A percentile compares a stretch with the other conserved stretches of the same genome.
Evolutionary conservation across 2,888 invertebrate species (phyloP).

Genomic region (Leucoma salicis): DNA sequence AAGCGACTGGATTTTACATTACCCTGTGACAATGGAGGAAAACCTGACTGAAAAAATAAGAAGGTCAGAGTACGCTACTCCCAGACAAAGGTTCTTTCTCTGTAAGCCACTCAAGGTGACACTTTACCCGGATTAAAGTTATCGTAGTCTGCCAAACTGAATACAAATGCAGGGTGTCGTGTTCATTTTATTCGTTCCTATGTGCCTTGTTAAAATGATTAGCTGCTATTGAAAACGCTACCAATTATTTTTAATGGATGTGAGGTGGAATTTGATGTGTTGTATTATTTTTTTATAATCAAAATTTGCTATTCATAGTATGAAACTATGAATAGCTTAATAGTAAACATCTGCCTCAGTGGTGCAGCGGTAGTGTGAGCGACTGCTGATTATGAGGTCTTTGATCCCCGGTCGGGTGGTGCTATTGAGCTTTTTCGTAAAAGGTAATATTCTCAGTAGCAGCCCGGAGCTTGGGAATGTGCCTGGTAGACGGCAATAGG

Average conservation of each 20-base stretch:
- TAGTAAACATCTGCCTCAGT: no score
- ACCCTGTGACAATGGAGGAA: slow-evolving; percentile 64
- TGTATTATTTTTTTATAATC: no score
- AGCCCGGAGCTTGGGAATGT: no score
- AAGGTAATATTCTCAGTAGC: no score
- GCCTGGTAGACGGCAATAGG: no score
- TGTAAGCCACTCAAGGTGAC: slow-evolving; percentile 79
- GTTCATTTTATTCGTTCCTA: slow-evolving; percentile 41
- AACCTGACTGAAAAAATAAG: slow-evolving; percentile 73
- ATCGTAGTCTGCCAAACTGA: slow-evolving; percentile 78
- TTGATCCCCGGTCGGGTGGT: no score
- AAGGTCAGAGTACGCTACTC: slow-evolving; percentile 67
- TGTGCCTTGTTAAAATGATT: slow-evolving; percentile 54
- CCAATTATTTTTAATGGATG: slow-evolving; percentile 11
- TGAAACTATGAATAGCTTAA: no score
- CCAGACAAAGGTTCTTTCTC: slow-evolving; percentile 75
- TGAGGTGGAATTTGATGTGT: background rate
- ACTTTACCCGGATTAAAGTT: slow-evolving; percentile 80
- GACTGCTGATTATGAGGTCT: no score
- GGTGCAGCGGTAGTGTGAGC: no score
- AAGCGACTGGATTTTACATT: slow-evolving; percentile 67
- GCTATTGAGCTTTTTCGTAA: no score
- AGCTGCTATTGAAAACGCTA: slow-evolving; percentile 33
- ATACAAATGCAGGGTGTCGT: slow-evolving; percentile 69
- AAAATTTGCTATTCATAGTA: no score